Evolutionary conservation across 2,113 vertebrate species (phyloP).

Genomic region (Glareola pratincola): DNA sequence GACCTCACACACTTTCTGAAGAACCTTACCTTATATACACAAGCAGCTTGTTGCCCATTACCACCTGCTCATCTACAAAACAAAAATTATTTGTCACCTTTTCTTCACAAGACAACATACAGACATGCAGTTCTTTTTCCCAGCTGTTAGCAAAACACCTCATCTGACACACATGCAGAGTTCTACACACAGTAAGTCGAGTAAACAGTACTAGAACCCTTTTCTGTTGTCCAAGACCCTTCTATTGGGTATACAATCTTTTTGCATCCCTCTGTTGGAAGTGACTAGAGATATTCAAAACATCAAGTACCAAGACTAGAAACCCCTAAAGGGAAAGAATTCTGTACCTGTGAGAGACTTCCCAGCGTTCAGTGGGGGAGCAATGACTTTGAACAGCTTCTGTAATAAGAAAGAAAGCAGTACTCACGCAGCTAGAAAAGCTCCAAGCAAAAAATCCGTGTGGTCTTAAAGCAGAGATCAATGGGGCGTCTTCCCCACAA

Average conservation of each 20-base stretch:
- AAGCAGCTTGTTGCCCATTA: conserved; percentile 97
- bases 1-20: not conserved
- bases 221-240: not conserved
- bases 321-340: not conserved
- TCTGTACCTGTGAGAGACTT: conserved; percentile 86
- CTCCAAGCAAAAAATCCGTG: not conserved
- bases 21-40: conserved; percentile 92
- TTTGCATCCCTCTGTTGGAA: not conserved
- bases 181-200: not conserved
- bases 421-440: not conserved
- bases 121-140: not conserved
- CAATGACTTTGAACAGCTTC: conserved; percentile 95
- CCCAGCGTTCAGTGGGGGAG: conserved; percentile 85
- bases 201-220: not conserved
- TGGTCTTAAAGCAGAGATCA: not conserved
- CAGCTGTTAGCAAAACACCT: not conserved
- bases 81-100: conserved; percentile 5
- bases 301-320: not conserved
- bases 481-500: not conserved
- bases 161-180: not conserved
- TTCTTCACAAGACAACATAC: not conserved
- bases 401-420: conserved; percentile 68
- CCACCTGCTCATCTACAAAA: conserved; percentile 89
- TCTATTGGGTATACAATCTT: not conserved
- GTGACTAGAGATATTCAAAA: not conserved